Evolutionary conservation across 2,888 invertebrate genomes (phyloP).

Genomic region (Epistrophe eligans): DNA sequence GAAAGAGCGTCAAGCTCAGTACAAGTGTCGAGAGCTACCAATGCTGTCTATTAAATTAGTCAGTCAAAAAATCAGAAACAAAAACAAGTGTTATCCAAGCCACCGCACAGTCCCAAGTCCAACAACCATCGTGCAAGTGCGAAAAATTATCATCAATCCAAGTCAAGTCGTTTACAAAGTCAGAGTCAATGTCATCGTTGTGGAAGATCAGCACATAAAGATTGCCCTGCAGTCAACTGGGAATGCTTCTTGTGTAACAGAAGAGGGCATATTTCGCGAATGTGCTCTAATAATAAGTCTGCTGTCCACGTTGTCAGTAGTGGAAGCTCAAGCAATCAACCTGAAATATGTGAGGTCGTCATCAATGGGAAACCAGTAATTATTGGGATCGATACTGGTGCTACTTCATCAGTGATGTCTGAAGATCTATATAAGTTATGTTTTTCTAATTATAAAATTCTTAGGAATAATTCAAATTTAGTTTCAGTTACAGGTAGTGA

Average conservation of each 20-base stretch:
- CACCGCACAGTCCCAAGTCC: too few relatives aligned
- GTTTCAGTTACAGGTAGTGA: too few relatives aligned
- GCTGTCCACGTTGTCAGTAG: neutral
- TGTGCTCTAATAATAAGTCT: neutral
- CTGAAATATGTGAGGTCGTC: slow-evolving; percentile 1
- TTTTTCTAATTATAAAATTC: too few relatives aligned
- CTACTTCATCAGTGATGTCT: neutral
- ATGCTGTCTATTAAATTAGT: too few relatives aligned
- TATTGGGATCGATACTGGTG: neutral
- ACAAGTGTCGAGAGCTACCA: too few relatives aligned
- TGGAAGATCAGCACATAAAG: neutral
- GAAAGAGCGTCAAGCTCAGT: too few relatives aligned
- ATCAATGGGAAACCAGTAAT: neutral
- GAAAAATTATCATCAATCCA: neutral
- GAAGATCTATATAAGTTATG: neutral
- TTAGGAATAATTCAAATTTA: too few relatives aligned
- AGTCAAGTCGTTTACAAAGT: neutral
- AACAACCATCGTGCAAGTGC: neutral
- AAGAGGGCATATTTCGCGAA: neutral
- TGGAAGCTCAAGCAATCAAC: neutral
- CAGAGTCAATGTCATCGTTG: neutral
- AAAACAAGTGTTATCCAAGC: too few relatives aligned
- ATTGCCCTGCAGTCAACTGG: slow-evolving; percentile 14
- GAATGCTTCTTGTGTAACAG: neutral
- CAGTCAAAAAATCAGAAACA: too few relatives aligned